Percentiles rank a stretch among this genome's conserved stretches.
These are phyloP conservation scores for Pheosia gnoma DNA, from an alignment of 2,888 invertebrate species.

Conservation along the genomic window DNA sequence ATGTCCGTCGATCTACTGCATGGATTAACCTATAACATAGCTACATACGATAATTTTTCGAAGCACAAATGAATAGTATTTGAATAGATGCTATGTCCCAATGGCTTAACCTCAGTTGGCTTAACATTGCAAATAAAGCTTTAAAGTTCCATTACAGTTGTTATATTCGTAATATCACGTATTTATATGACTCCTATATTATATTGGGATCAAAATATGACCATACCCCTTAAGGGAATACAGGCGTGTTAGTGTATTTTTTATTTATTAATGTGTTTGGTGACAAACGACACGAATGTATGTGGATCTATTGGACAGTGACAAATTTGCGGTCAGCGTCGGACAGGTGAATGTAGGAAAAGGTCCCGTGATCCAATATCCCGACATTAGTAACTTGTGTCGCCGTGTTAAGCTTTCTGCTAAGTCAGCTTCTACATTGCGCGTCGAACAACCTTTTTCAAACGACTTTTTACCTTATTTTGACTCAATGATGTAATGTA, in stretches of 20 bases:
- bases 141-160: no score
- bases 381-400: slow-evolving; percentile 33
- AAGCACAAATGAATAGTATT: no score
- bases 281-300: slow-evolving; percentile 26
- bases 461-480: not conserved
- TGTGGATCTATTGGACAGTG: slow-evolving; percentile 31
- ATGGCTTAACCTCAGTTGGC: no score
- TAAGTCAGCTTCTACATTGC: slow-evolving; percentile 23
- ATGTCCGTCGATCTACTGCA: no score
- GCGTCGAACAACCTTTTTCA: not conserved
- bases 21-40: no score
- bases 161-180: no score
- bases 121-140: no score
- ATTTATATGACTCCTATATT: no score
- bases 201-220: no score
- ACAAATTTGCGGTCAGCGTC: slow-evolving; percentile 39
- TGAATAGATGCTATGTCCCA: no score
- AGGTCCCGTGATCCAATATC: slow-evolving; percentile 31
- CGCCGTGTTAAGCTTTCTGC: slow-evolving; percentile 29
- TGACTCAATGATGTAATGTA: not conserved
- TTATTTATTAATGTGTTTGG: slow-evolving; percentile 23
- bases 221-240: no score
- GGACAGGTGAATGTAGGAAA: slow-evolving; percentile 18
- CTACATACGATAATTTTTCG: no score
- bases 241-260: slow-evolving; percentile 5